phyloP scores from a whole-genome alignment of 1,140 invertebrate genomes.

The Drosophila varians region DNA sequence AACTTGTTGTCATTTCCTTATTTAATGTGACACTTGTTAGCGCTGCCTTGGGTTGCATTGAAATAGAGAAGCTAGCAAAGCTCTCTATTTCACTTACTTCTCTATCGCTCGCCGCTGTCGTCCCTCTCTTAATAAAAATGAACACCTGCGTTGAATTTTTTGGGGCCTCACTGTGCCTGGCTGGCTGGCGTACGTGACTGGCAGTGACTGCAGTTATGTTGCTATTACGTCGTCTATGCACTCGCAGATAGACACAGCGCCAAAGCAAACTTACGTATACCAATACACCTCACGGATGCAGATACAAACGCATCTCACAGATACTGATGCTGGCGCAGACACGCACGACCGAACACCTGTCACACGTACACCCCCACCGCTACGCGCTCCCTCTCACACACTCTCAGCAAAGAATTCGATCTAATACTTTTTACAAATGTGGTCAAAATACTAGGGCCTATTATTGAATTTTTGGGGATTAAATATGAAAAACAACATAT shows the following conservation, averaged over 20 bases:
- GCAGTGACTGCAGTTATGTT: slow-evolving; percentile 69
- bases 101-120: background rate
- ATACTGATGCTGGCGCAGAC: slow-evolving; percentile 6
- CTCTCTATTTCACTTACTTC: background rate
- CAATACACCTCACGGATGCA: slow-evolving; percentile 11
- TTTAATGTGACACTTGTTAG: slow-evolving; percentile 76
- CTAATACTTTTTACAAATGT: slow-evolving; percentile 35
- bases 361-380: slow-evolving; percentile 39
- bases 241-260: slow-evolving; percentile 13
- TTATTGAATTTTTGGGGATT: too few relatives aligned
- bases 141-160: slow-evolving; percentile 64
- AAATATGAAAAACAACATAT: background rate
- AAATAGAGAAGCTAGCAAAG: slow-evolving; percentile 60
- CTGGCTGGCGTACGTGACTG: slow-evolving; percentile 73
- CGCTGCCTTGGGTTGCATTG: slow-evolving; percentile 55
- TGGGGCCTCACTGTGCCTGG: slow-evolving; percentile 19
- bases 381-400: background rate
- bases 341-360: slow-evolving; percentile 71
- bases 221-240: slow-evolving; percentile 75
- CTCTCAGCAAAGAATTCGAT: slow-evolving; percentile 27
- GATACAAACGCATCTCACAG: slow-evolving; percentile 9
- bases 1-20: slow-evolving; percentile 74
- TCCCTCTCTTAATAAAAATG: slow-evolving; percentile 46
- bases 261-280: slow-evolving; percentile 12
- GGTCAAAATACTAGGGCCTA: background rate